Conservation (phyloP, 1,140 invertebrate species). For the Drosophila persimilis region DNA sequence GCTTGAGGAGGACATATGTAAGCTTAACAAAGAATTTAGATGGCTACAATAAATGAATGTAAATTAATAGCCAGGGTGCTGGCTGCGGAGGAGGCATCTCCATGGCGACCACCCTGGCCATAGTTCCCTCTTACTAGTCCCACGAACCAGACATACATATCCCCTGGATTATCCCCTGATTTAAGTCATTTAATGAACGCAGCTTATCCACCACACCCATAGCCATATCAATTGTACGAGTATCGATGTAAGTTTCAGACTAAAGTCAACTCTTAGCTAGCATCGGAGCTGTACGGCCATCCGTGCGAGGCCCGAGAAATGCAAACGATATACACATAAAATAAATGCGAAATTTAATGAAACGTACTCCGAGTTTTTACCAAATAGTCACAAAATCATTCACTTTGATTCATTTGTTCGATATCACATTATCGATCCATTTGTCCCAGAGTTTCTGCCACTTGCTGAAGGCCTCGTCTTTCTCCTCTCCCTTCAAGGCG, state of each 20-base stretch:
- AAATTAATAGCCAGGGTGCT: not conserved
- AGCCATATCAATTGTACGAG: slow-evolving; percentile 67
- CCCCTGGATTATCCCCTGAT: slow-evolving; percentile 44
- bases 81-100: too few relatives aligned
- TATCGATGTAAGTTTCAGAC: slow-evolving; percentile 63
- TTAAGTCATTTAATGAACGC: slow-evolving; percentile 43
- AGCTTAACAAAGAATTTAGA: slow-evolving; percentile 33
- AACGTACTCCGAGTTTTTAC: too few relatives aligned
- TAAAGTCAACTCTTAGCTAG: slow-evolving; percentile 59
- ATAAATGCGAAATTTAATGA: slow-evolving; percentile 31
- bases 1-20: slow-evolving; percentile 34
- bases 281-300: slow-evolving; percentile 32
- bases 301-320: slow-evolving; percentile 8
- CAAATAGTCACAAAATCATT: too few relatives aligned
- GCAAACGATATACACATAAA: slow-evolving; percentile 42
- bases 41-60: slow-evolving; percentile 17
- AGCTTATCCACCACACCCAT: slow-evolving; percentile 63
- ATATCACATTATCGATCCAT: slow-evolving; percentile 50
- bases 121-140: too few relatives aligned
- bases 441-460: slow-evolving; percentile 67
- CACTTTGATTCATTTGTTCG: too few relatives aligned
- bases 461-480: slow-evolving; percentile 42
- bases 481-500: slow-evolving; percentile 55
- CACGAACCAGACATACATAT: slow-evolving; percentile 61
- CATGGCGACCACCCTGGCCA: too few relatives aligned